These are phyloP conservation scores for Aphaenogaster ashmeadi DNA, from an alignment of 1,140 invertebrate species.

Conservation along the genomic window DNA sequence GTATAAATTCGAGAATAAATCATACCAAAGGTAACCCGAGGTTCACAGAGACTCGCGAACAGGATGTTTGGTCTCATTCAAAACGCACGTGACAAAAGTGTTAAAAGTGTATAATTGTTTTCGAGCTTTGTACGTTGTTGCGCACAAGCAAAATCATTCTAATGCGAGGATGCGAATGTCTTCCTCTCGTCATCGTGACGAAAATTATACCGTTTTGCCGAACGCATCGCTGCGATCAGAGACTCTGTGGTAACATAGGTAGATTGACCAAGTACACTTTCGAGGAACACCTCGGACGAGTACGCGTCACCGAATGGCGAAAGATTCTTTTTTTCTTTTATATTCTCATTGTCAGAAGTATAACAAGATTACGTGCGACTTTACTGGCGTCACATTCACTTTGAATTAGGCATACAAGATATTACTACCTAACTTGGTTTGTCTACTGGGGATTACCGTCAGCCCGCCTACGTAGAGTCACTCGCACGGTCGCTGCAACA, in stretches of 20 bases:
- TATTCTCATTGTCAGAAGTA: constrained; percentile 35
- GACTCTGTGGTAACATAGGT: constrained; percentile 29
- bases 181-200: constrained; percentile 6
- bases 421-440: constrained; percentile 84
- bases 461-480: constrained; percentile 87
- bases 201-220: constrained; percentile 43
- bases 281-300: constrained; percentile 7
- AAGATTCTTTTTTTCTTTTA: constrained; percentile 21
- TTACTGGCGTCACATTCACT: constrained; percentile 58
- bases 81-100: constrained; percentile 53
- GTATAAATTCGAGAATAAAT: constrained; percentile 64
- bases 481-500: constrained; percentile 87
- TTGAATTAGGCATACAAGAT: constrained; percentile 76
- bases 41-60: constrained; percentile 54
- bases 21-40: constrained; percentile 64
- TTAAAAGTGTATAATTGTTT: constrained; percentile 53
- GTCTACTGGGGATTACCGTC: constrained; percentile 86
- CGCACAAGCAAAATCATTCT: constrained; percentile 10
- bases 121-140: constrained; percentile 28
- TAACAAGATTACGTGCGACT: constrained; percentile 35
- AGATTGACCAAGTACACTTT: constrained; percentile 36
- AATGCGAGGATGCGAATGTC: constrained; percentile 30
- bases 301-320: constrained; percentile 17
- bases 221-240: constrained; percentile 29
- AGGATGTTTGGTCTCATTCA: constrained; percentile 43